Evolutionary conservation across 2,113 vertebrate genomes (phyloP).

Genomic region (Rhadina sibilatrix): DNA sequence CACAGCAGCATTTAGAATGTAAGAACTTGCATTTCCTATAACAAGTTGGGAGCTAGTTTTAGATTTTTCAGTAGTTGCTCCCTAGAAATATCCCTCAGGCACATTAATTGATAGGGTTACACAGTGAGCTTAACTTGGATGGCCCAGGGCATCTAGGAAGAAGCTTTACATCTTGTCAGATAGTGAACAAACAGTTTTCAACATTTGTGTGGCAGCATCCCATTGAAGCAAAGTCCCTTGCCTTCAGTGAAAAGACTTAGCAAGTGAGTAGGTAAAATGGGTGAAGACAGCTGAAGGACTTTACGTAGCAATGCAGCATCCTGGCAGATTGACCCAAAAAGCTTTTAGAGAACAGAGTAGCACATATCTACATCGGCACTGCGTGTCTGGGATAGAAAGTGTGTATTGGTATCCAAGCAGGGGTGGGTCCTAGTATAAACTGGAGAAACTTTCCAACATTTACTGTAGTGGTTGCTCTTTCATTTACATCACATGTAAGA

Average conservation of each 20-base stretch:
- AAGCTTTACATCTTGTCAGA: neutral
- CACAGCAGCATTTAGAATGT: neutral
- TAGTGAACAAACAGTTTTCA: neutral
- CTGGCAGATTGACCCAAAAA: neutral
- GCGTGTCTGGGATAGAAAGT: neutral
- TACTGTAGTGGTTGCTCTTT: neutral
- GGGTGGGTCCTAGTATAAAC: neutral
- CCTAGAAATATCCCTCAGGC: neutral
- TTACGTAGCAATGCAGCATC: fast-evolving
- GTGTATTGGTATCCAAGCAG: fast-evolving
- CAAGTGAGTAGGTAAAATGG: neutral
- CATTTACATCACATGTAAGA: neutral
- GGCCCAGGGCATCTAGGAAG: neutral
- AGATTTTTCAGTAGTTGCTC: neutral
- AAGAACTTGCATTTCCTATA: neutral
- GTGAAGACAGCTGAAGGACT: neutral
- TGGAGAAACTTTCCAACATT: neutral
- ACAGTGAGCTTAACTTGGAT: neutral
- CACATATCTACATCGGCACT: neutral
- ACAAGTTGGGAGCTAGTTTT: neutral
- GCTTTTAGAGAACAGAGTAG: neutral
- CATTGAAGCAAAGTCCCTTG: neutral
- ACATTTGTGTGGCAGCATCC: neutral
- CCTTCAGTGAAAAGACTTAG: neutral
- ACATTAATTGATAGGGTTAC: neutral